Conservation (phyloP, 2,113 vertebrate genomes). For the Girardinichthys multiradiatus region DNA sequence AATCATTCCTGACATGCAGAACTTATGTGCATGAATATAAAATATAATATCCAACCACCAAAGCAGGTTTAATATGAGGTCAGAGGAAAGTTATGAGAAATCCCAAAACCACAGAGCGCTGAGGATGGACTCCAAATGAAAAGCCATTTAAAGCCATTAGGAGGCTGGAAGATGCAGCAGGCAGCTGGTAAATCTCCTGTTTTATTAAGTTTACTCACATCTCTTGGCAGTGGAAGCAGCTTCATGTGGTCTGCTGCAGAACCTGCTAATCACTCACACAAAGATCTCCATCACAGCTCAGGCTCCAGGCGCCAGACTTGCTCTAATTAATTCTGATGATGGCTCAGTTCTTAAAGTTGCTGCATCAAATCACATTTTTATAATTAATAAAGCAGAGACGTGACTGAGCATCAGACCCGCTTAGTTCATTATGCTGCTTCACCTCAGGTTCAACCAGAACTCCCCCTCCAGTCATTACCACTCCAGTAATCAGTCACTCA, state of each 20-base stretch:
- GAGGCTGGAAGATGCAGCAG: not conserved
- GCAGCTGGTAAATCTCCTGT: not conserved
- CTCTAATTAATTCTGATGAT: not conserved
- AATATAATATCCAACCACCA: too few relatives aligned
- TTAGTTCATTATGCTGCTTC: slow-evolving; percentile 3
- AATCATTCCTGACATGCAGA: too few relatives aligned
- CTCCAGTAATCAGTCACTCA: slow-evolving; percentile 7
- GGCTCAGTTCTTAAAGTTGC: not conserved
- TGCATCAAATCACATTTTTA: not conserved
- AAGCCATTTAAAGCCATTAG: not conserved
- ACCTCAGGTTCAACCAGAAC: slow-evolving; percentile 13
- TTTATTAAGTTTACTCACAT: too few relatives aligned
- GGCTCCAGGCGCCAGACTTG: not conserved
- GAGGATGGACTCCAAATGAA: not conserved
- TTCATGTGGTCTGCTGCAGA: not conserved
- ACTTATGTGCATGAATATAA: too few relatives aligned
- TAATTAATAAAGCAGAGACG: not conserved
- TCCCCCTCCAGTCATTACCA: not conserved
- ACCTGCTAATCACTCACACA: not conserved
- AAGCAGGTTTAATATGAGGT: too few relatives aligned
- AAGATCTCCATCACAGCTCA: not conserved
- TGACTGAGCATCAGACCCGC: not conserved
- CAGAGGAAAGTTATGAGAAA: too few relatives aligned
- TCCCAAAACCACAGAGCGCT: not conserved
- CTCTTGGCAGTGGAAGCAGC: too few relatives aligned